Conservation (phyloP, 2,797 vertebrate genomes). For the Chaetodon trifasciatus region DNA sequence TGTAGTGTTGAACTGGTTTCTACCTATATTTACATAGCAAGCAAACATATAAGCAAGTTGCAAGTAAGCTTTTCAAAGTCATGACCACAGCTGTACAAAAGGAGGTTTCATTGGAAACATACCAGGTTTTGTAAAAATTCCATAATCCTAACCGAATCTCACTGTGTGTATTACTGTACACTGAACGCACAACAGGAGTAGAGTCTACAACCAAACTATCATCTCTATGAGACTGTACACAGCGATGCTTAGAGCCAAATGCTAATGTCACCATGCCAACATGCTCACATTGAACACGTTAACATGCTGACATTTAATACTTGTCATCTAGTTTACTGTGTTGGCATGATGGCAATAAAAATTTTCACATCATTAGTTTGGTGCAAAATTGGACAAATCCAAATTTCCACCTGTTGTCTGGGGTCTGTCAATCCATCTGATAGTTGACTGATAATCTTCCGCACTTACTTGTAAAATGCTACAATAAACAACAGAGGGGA, state of each 20-base stretch:
- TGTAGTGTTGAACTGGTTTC: neutral
- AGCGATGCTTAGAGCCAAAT: neutral
- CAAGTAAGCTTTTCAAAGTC: neutral
- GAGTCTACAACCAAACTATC: neutral
- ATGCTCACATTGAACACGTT: neutral
- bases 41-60: neutral
- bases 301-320: too few relatives aligned
- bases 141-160: neutral
- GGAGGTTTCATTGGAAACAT: neutral
- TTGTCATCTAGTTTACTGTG: too few relatives aligned
- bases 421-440: too few relatives aligned
- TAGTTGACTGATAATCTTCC: neutral
- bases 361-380: neutral
- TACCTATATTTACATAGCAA: too few relatives aligned
- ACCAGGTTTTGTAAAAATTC: neutral
- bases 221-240: neutral
- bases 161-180: neutral
- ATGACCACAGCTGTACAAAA: too few relatives aligned
- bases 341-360: too few relatives aligned
- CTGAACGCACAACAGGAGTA: neutral
- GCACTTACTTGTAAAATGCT: neutral
- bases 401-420: too few relatives aligned
- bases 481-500: neutral
- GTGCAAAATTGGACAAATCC: too few relatives aligned
- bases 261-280: neutral